Evolutionary conservation across 1,140 invertebrate genomes (phyloP).

Genomic region (Zaprionus ornatus): DNA sequence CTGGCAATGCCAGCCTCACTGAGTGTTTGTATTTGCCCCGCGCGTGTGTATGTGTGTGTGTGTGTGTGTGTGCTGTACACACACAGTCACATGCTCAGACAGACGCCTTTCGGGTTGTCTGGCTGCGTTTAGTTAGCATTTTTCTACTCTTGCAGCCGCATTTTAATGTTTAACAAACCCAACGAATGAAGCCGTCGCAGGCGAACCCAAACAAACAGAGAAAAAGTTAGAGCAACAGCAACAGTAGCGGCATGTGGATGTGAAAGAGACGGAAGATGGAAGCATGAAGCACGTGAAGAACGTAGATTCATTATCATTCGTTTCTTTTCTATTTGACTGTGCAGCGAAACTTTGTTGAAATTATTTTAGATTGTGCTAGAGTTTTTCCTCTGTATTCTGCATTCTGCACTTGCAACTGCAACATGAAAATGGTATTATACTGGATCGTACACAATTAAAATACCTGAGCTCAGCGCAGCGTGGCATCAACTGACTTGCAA

Average conservation of each 20-base stretch:
- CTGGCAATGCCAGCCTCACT: conserved; percentile 30
- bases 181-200: conserved; percentile 49
- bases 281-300: not conserved
- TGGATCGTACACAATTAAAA: conserved; percentile 11
- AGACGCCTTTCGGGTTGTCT: conserved; percentile 28
- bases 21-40: conserved; percentile 9
- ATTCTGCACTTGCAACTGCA: conserved; percentile 8
- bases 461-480: not conserved
- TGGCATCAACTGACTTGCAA: not conserved
- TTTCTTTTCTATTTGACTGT: conserved; percentile 24
- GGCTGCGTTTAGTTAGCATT: conserved; percentile 68
- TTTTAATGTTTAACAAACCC: conserved; percentile 79
- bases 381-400: conserved; percentile 13
- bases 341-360: conserved; percentile 42
- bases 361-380: conserved; percentile 59
- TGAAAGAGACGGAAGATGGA: not conserved
- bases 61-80: not conserved
- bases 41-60: conserved; percentile 31
- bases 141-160: conserved; percentile 52
- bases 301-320: conserved; percentile 12
- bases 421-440: conserved; percentile 27
- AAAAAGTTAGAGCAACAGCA: not conserved
- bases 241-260: not conserved
- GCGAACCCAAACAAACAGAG: conserved; percentile 54
- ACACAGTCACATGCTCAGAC: not conserved